Base-by-base conservation (phyloP, 2,888 invertebrate species). In the Limnephilus rhombicus region DNA sequence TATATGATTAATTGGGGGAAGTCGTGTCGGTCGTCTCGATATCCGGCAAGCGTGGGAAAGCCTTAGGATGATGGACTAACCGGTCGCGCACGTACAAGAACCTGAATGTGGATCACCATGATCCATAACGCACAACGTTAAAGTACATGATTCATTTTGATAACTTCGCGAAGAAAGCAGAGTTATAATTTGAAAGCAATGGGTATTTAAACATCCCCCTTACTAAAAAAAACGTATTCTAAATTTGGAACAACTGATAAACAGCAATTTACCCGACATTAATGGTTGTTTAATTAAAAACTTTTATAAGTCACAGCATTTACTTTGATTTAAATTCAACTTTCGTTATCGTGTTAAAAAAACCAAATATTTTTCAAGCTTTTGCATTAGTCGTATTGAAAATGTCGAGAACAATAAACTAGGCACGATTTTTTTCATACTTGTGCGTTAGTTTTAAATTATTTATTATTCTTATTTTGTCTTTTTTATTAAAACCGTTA, bases 11-110 rank as follows among this genome's bases (percentile, higher is more conserved):
- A 85, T 85, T 41, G 85, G 29, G 34, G 85, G 37, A 85, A 85
- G 85, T 85, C 85, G 41, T 85, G 85, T 45, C 85, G 18, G 85
- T 31, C 85, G 82, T 85, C 34, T 85, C 18, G 45, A 45, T 85
- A 85, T 85, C 85, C 82, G 82, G 34, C 31, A 82, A 82, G 85
- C 85, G 85, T 85, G 85, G 85, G 85, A 85, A 85, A 85, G 41
- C 85, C 85, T 34, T 85, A 85, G 41, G 85, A 41, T 85, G 41
- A 85, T 85, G n/a, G n/a, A 3, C n/a, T 37, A 85, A 12, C 31
- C 85, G n/a, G 24, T n/a, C 12, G 41, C 24, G 41, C 45, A 85
- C 85, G 41, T 41, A 85, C 0, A 31, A 37, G 29, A 37, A 11
- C 31, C 37, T 85, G 31, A 31, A 82, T 34, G 34, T 82, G 24